Percentiles rank a stretch among this genome's conserved stretches.
Conservation (phyloP, 2,113 vertebrate genomes). For the Panthera leo region DNA sequence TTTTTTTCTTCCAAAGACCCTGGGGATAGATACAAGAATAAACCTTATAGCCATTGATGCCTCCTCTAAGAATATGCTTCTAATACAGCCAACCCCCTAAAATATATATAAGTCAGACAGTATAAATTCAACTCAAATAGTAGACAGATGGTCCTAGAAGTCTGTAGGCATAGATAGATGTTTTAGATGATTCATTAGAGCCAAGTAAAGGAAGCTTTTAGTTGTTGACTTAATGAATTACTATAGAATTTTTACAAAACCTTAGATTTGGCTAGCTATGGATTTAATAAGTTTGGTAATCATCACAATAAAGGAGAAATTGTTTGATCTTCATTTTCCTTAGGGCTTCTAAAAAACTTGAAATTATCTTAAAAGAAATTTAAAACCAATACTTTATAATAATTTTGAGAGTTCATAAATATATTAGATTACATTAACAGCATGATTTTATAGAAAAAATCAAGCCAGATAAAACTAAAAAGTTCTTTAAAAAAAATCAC, state of each 20-base stretch:
- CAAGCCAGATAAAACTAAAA: not conserved
- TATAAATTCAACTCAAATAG: constrained; percentile 39
- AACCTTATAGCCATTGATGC: not conserved
- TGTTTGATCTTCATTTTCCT: constrained; percentile 37
- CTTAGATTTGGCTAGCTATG: not conserved
- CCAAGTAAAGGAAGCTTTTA: constrained; percentile 45
- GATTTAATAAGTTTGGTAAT: constrained; percentile 19
- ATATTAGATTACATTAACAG: not conserved
- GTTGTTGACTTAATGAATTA: constrained; percentile 59
- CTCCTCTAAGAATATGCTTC: constrained; percentile 6
- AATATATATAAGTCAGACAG: constrained; percentile 21
- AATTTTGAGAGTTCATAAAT: not conserved
- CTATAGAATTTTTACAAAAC: constrained; percentile 31
- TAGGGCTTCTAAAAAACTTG: constrained; percentile 8
- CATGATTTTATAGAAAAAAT: not conserved
- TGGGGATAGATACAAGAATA: not conserved
- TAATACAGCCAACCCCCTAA: not conserved
- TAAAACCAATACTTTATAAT: not conserved
- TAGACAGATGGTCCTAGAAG: constrained; percentile 61
- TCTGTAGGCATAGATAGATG: constrained; percentile 50
- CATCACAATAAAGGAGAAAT: not conserved
- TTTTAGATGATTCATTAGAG: constrained; percentile 61
- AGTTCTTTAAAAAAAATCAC: not conserved
- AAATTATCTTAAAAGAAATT: constrained; percentile 34
- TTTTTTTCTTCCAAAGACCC: not conserved